Percentiles rank a stretch among this genome's conserved stretches.
Evolutionary conservation across 2,797 vertebrate species (phyloP).

Genomic region (Gambelia wislizenii): DNA sequence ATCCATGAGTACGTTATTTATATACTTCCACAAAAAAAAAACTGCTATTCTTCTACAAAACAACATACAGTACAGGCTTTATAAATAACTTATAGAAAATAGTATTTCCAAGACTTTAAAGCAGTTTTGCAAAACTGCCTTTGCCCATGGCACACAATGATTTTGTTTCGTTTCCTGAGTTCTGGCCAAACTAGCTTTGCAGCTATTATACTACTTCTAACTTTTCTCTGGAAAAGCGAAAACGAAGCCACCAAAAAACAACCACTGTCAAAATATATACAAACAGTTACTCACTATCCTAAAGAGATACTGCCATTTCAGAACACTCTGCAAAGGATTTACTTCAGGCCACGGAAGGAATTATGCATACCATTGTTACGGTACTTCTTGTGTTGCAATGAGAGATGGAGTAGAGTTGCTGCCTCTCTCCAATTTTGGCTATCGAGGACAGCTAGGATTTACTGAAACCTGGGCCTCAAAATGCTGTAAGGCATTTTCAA

Average conservation of each 20-base stretch:
- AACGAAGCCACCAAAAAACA: background rate
- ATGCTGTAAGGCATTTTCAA: background rate
- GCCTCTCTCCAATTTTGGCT: background rate
- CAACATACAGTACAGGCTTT: background rate
- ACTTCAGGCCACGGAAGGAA: background rate
- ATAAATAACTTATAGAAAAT: background rate
- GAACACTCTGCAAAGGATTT: background rate
- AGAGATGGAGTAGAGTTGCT: background rate
- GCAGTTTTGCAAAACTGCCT: background rate
- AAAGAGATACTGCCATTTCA: background rate
- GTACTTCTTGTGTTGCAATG: too few species aligned
- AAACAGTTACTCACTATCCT: background rate
- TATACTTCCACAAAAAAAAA: conserved; percentile 4
- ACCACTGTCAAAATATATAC: background rate
- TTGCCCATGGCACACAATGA: background rate
- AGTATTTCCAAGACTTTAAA: background rate
- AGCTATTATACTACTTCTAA: background rate
- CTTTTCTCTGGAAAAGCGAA: background rate
- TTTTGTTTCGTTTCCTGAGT: background rate
- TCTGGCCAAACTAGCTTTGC: conserved; percentile 14
- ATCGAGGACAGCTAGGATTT: background rate
- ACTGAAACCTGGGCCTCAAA: background rate
- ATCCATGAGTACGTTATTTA: conserved; percentile 51
- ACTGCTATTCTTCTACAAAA: conserved; percentile 18
- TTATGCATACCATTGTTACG: too few species aligned